phyloP scores from a whole-genome alignment of 2,113 vertebrate genomes.

The Sander vitreus region DNA sequence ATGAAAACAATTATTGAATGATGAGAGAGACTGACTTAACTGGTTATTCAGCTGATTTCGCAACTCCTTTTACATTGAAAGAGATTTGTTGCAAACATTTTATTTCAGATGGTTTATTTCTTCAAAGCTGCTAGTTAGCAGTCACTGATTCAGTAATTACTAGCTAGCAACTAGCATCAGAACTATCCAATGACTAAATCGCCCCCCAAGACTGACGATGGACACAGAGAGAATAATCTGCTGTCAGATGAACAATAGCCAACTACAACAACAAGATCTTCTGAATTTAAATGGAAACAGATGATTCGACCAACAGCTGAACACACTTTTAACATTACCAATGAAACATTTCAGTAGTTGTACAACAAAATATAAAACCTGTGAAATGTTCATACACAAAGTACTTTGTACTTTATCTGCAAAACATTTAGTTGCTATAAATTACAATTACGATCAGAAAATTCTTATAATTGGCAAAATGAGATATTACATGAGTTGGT shows the following conservation, averaged over 20 bases:
- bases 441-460: too few relatives aligned
- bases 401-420: neutral
- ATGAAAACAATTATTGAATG: neutral
- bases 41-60: conserved; percentile 22
- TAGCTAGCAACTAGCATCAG: conserved; percentile 4
- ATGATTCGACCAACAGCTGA: neutral
- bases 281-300: neutral
- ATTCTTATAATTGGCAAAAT: neutral
- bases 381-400: neutral
- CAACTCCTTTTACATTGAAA: conserved; percentile 44
- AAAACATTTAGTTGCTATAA: neutral
- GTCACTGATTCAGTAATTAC: neutral
- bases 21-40: conserved; percentile 2
- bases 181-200: neutral
- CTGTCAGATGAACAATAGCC: neutral
- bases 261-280: neutral
- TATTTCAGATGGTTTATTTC: conserved; percentile 21
- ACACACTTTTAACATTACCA: neutral
- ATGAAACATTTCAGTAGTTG: neutral
- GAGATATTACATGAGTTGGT: neutral
- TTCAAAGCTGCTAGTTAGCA: neutral
- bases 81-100: conserved; percentile 43
- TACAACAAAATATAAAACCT: neutral
- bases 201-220: neutral
- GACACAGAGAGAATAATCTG: neutral